Evolutionary conservation across 2,797 vertebrate genomes (phyloP).

Genomic region (Falco cherrug): DNA sequence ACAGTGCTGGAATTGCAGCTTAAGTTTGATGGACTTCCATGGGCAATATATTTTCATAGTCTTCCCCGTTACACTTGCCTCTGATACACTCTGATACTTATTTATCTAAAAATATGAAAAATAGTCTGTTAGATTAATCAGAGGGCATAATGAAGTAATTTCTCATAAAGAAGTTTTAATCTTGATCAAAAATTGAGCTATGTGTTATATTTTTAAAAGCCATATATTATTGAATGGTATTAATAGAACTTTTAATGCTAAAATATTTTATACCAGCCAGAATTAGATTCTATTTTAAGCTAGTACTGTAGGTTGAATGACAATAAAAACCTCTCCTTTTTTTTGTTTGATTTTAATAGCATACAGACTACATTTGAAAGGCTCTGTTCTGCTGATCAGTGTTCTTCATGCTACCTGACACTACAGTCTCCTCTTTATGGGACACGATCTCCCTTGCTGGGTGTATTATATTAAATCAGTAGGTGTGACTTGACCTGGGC

Average conservation of each 20-base stretch:
- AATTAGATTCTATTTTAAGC: conserved; percentile 57
- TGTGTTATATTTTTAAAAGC: conserved; percentile 31
- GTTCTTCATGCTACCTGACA: background rate
- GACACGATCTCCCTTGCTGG: background rate
- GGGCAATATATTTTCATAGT: background rate
- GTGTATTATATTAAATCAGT: background rate
- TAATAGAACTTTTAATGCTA: conserved; percentile 55
- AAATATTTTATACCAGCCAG: conserved; percentile 32
- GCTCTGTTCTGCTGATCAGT: background rate
- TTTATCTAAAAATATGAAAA: conserved; percentile 46
- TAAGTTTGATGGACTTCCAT: background rate
- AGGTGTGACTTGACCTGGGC: background rate
- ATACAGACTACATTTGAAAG: background rate
- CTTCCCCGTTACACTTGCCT: background rate
- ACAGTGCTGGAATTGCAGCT: background rate
- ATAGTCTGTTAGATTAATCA: conserved; percentile 26
- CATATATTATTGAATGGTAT: conserved; percentile 58
- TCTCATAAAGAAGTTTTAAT: conserved; percentile 36
- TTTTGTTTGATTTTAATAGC: background rate
- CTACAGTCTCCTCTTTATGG: background rate
- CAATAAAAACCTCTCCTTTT: background rate
- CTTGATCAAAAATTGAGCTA: conserved; percentile 35
- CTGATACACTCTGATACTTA: background rate
- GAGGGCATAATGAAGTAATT: background rate
- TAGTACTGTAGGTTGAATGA: background rate